phyloP scores from a whole-genome alignment of 2,797 vertebrate genomes.

The Microctenopoma lineatum region DNA sequence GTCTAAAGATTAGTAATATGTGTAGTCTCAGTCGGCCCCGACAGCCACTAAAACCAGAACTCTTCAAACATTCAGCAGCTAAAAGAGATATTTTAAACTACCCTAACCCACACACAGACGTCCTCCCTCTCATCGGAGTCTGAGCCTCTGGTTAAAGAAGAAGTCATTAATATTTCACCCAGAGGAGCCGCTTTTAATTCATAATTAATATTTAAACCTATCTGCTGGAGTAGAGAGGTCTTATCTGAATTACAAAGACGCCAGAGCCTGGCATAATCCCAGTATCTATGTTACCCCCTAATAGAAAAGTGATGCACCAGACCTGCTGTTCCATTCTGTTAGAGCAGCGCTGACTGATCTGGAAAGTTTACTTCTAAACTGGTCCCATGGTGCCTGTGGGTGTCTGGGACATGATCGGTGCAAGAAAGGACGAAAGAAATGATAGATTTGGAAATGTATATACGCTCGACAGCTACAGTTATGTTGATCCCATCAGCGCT shows the following conservation, averaged over 20 bases:
- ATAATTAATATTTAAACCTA: slow-evolving; percentile 78
- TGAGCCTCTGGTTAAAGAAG: slow-evolving; percentile 58
- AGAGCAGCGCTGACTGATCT: slow-evolving; percentile 34
- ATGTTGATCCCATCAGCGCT: background rate
- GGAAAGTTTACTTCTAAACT: slow-evolving; percentile 37
- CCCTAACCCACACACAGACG: slow-evolving; percentile 48
- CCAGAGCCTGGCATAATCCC: slow-evolving; percentile 45
- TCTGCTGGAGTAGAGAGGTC: slow-evolving; percentile 60
- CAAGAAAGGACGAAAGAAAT: background rate
- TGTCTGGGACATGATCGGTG: slow-evolving; percentile 35
- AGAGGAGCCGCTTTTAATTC: slow-evolving; percentile 72
- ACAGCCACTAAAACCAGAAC: slow-evolving; percentile 34
- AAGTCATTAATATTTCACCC: slow-evolving; percentile 79
- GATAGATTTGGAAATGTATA: background rate
- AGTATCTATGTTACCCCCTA: slow-evolving; percentile 18
- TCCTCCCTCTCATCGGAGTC: slow-evolving; percentile 46
- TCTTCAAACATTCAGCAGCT: slow-evolving; percentile 41
- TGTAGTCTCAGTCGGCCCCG: slow-evolving; percentile 21
- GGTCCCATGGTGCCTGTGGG: slow-evolving; percentile 28
- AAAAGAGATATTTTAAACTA: slow-evolving; percentile 52
- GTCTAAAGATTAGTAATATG: slow-evolving; percentile 11
- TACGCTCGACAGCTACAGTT: background rate
- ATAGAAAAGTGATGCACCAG: slow-evolving; percentile 36
- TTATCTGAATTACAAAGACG: slow-evolving; percentile 78
- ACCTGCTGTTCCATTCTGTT: slow-evolving; percentile 32